phyloP scores from a whole-genome alignment of 2,888 invertebrate genomes.

The Campopleginae sp. region DNA sequence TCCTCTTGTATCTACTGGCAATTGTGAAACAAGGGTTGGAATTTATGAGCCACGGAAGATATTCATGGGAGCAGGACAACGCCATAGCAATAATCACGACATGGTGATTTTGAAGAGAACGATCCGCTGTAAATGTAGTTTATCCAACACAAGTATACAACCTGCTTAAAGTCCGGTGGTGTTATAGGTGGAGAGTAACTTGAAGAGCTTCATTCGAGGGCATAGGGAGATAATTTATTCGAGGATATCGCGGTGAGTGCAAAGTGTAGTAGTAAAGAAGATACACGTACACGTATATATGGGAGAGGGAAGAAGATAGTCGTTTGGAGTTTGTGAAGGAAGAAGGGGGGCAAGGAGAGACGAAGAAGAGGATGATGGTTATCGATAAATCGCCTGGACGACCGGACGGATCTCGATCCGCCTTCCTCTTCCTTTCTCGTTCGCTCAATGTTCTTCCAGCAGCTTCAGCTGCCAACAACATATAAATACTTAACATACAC shows the following conservation, averaged over 20 bases:
- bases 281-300: background rate
- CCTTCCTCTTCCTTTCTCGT: conserved; percentile 68
- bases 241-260: conserved; percentile 33
- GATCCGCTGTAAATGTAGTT: conserved; percentile 2
- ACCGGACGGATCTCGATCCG: conserved; percentile 69
- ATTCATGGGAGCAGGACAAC: background rate
- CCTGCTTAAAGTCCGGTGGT: conserved; percentile 24
- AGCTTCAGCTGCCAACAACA: conserved; percentile 31
- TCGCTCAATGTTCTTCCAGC: conserved; percentile 54
- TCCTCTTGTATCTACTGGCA: background rate
- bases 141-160: conserved; percentile 30
- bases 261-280: conserved; percentile 3
- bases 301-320: conserved; percentile 47
- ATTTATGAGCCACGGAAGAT: conserved; percentile 5
- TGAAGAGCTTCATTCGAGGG: conserved; percentile 74
- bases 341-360: conserved; percentile 43
- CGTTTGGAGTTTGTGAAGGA: conserved; percentile 48
- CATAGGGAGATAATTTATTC: conserved; percentile 66
- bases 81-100: conserved; percentile 12
- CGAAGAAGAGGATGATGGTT: conserved; percentile 65
- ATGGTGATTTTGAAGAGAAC: conserved; percentile 10
- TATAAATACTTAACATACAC: conserved; percentile 2
- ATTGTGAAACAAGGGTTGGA: conserved; percentile 5
- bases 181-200: conserved; percentile 63
- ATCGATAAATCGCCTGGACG: conserved; percentile 68